These are phyloP conservation scores for Amiota minor DNA, from an alignment of 2,888 invertebrate genomes.

Conservation along the genomic window DNA sequence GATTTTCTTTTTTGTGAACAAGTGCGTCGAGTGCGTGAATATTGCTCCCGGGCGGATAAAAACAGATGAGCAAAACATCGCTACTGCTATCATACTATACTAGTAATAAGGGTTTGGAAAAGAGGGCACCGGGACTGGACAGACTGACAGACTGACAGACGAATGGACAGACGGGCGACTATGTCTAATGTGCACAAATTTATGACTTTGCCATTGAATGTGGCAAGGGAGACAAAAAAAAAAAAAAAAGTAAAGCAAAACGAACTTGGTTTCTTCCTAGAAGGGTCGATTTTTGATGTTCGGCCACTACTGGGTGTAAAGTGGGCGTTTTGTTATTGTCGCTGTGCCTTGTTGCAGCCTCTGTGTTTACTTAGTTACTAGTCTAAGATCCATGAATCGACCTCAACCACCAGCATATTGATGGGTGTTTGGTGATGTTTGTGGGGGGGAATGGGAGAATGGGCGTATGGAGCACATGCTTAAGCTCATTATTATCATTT, in stretches of 20 bases:
- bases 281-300: not conserved
- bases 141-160: slow-evolving; percentile 21
- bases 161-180: slow-evolving; percentile 48
- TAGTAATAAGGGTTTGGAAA: not conserved
- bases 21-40: slow-evolving; percentile 66
- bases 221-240: not conserved
- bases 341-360: slow-evolving; percentile 27
- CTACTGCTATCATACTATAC: not conserved
- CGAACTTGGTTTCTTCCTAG: not conserved
- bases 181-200: slow-evolving; percentile 70
- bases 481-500: slow-evolving; percentile 68
- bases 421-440: not conserved
- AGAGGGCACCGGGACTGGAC: slow-evolving; percentile 13
- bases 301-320: not conserved
- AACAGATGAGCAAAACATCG: slow-evolving; percentile 62
- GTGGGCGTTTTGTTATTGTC: slow-evolving; percentile 33
- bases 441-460: slow-evolving; percentile 22
- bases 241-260: not conserved
- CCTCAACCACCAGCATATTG: slow-evolving; percentile 46
- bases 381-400: slow-evolving; percentile 38
- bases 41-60: slow-evolving; percentile 72
- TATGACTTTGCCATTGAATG: slow-evolving; percentile 63
- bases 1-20: slow-evolving; percentile 47
- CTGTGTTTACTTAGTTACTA: slow-evolving; percentile 54
- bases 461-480: slow-evolving; percentile 55